These are phyloP conservation scores for Drosophila nigrodunni DNA, from an alignment of 1,140 invertebrate species.

Conservation along the genomic window DNA sequence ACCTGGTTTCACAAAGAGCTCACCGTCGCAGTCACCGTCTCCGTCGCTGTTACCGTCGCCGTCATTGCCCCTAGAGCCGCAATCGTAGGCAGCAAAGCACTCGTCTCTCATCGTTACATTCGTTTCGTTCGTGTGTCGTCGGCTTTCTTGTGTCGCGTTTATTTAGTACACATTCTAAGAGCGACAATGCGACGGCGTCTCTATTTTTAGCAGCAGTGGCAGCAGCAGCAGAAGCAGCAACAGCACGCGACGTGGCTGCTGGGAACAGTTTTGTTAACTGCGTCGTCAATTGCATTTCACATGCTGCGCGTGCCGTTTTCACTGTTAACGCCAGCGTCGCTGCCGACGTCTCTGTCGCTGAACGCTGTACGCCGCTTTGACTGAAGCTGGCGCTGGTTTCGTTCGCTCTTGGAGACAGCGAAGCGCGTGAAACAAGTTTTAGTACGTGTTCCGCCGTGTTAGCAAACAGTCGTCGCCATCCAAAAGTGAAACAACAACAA, in stretches of 20 bases:
- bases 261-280: conserved; percentile 33
- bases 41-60: background rate
- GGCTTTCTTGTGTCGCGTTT: conserved; percentile 22
- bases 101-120: conserved; percentile 3
- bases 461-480: conserved; percentile 78
- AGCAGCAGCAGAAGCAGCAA: conserved; percentile 9
- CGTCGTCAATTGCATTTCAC: background rate
- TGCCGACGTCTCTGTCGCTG: background rate
- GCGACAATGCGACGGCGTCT: conserved; percentile 40
- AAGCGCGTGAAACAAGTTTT: conserved; percentile 81
- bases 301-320: conserved; percentile 44
- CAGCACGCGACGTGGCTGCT: conserved; percentile 32
- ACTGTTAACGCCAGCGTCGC: conserved; percentile 13
- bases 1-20: conserved; percentile 45
- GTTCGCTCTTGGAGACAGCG: conserved; percentile 34
- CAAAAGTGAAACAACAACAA: conserved; percentile 18
- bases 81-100: background rate
- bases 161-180: conserved; percentile 43
- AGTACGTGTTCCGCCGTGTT: conserved; percentile 84
- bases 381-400: background rate
- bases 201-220: conserved; percentile 26
- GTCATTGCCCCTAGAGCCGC: background rate
- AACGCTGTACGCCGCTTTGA: background rate
- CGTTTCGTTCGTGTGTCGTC: conserved; percentile 5
- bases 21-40: conserved; percentile 2